Percentiles rank a stretch among this genome's conserved stretches.
Conservation (phyloP, 2,797 vertebrate species). For the Gallirallus australis region DNA sequence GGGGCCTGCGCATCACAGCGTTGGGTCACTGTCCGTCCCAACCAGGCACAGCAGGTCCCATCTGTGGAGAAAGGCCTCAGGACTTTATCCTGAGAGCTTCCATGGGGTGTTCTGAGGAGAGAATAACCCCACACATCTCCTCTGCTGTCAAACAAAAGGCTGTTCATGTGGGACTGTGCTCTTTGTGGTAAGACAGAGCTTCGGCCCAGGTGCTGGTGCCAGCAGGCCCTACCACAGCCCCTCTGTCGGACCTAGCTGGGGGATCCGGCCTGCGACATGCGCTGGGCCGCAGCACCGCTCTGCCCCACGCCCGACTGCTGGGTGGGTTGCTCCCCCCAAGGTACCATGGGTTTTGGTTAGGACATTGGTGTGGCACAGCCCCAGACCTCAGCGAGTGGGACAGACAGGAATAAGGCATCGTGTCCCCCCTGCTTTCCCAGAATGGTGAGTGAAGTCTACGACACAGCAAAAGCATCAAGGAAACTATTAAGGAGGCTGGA, state of each 20-base stretch:
- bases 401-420: background rate
- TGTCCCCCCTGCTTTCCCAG: background rate
- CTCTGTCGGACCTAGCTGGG: rapidly evolving
- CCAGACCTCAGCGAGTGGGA: rapidly evolving
- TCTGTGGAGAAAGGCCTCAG: rapidly evolving
- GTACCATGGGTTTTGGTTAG: rapidly evolving
- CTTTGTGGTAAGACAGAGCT: background rate
- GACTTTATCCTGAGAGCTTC: background rate
- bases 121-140: background rate
- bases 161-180: background rate
- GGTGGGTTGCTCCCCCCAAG: rapidly evolving
- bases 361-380: rapidly evolving
- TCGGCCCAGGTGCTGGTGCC: rapidly evolving
- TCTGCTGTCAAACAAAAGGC: background rate
- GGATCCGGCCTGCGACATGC: rapidly evolving
- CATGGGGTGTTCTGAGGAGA: rapidly evolving
- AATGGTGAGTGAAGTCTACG: background rate
- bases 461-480: background rate
- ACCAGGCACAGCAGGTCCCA: rapidly evolving
- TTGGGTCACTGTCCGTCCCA: background rate
- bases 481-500: background rate
- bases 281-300: background rate
- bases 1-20: rapidly evolving
- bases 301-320: rapidly evolving
- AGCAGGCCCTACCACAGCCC: rapidly evolving